phyloP scores from a whole-genome alignment of 2,888 invertebrate genomes.

The Megalurothrips usitatus region DNA sequence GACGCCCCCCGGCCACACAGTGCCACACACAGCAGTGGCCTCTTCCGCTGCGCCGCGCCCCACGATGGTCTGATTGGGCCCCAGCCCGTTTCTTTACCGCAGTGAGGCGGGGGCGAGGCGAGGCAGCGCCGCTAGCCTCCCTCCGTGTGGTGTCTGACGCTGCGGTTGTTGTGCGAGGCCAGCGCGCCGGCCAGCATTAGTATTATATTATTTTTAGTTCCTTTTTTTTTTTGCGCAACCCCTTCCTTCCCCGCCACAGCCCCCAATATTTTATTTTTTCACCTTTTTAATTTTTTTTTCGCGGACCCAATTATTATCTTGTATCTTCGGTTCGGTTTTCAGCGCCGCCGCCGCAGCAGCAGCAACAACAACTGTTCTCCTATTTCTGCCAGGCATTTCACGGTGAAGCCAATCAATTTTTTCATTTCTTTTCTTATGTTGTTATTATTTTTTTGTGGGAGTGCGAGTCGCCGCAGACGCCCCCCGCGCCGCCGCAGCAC shows the following conservation, averaged over 20 bases:
- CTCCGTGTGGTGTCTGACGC: too few relatives aligned
- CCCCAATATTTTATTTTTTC: too few relatives aligned
- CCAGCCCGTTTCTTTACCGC: neutral
- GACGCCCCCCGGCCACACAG: neutral
- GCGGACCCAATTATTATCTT: neutral
- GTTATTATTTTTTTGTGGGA: too few relatives aligned
- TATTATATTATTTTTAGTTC: neutral
- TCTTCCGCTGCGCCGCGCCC: neutral
- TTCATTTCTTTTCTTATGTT: neutral
- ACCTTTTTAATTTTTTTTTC: too few relatives aligned
- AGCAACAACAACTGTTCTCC: neutral
- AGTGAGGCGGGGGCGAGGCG: neutral
- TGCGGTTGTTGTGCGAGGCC: too few relatives aligned
- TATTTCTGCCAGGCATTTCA: neutral
- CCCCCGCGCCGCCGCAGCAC: too few relatives aligned
- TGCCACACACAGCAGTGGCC: neutral
- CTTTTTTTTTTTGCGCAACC: neutral
- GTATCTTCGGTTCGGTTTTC: neutral
- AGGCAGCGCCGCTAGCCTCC: neutral
- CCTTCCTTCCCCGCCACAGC: too few relatives aligned
- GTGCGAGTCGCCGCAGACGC: too few relatives aligned
- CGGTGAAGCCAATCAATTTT: neutral
- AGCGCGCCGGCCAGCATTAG: too few relatives aligned
- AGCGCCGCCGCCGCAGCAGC: too few relatives aligned
- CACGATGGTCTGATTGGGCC: neutral